Percentiles rank a stretch among this genome's conserved stretches.
phyloP scores from a whole-genome alignment of 2,797 vertebrate species.

The Cetoscarus ocellatus region DNA sequence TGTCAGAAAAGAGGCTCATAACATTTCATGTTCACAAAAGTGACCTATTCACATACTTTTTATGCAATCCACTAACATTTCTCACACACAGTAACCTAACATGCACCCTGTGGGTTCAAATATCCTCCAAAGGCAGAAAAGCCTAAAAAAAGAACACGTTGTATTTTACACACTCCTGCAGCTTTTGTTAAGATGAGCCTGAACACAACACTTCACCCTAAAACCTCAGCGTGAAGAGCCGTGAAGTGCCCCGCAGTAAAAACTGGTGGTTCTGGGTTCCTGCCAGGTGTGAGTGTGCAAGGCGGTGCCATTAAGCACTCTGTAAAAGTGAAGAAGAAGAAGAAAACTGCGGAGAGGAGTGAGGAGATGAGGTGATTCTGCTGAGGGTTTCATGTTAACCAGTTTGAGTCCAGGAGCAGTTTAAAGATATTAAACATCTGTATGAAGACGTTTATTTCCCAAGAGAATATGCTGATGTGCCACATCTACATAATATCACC shows the following conservation, averaged over 20 bases:
- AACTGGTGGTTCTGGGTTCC: conserved; percentile 25
- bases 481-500: conserved; percentile 20
- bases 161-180: conserved; percentile 12
- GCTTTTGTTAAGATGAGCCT: conserved; percentile 29
- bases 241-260: conserved; percentile 36
- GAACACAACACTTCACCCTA: conserved; percentile 46
- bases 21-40: conserved; percentile 13
- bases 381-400: conserved; percentile 30
- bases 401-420: conserved; percentile 25
- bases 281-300: conserved; percentile 55
- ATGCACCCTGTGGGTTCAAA: neutral
- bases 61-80: conserved; percentile 10
- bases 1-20: neutral
- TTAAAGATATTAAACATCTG: conserved; percentile 47
- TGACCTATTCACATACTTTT: conserved; percentile 18
- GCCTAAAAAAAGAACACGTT: neutral
- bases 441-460: conserved; percentile 45
- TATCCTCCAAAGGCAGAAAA: neutral
- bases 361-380: conserved; percentile 26
- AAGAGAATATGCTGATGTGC: conserved; percentile 21
- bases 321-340: conserved; percentile 20
- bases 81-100: neutral
- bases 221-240: conserved; percentile 36
- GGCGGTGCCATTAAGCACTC: conserved; percentile 22
- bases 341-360: conserved; percentile 14